Base-by-base conservation (phyloP, 2,113 vertebrate genomes). In the Cheirogaleus medius region DNA sequence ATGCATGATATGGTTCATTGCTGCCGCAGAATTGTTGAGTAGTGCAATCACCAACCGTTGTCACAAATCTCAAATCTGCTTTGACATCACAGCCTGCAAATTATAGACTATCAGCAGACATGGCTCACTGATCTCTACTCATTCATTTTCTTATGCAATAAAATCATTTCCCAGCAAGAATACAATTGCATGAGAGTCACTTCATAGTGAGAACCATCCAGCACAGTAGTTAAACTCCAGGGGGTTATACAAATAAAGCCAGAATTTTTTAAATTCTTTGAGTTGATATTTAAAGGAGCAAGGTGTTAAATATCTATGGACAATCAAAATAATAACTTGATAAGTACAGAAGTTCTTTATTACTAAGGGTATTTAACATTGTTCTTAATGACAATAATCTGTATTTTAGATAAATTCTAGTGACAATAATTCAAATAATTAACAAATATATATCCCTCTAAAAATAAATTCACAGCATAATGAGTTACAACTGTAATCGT, bases 121-220 rank as follows among this genome's bases (percentile, higher is more conserved):
- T 91, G 95, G 93, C 44, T 98, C 95, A 88, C 84, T 96, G 93
- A 60, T 92, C 87, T 95, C 76, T 84, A 84, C 92, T 83, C 93
- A 92, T 95, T 96, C 94, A 96, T 98, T 96, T 97, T 97, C 94
- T 92, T 77, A 96, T 69, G 76, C 81, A 96, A 89, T 94, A 92
- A 98, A 96, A 97, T 97, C 83, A 97, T 92, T 96, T 96, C 95
- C 90, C 97, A 97, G 95, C 80, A 95, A 96, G 96, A 95, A 74
- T 27, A 87, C 95, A 96, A 96, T 87, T 97, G 68, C 56, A 63
- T 42, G 82, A 96, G 81, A 95, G 80, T 93, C 73, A n/a, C 34
- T 92, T 97, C 95, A 87, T 77, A 77, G 90, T 94, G 42, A 97
- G 87, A 96, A 84, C 17, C 37, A 90, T 56, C 80, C 54, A 85